Evolutionary conservation across 2,113 vertebrate species (phyloP).

Genomic region (Amphiprion ocellaris): DNA sequence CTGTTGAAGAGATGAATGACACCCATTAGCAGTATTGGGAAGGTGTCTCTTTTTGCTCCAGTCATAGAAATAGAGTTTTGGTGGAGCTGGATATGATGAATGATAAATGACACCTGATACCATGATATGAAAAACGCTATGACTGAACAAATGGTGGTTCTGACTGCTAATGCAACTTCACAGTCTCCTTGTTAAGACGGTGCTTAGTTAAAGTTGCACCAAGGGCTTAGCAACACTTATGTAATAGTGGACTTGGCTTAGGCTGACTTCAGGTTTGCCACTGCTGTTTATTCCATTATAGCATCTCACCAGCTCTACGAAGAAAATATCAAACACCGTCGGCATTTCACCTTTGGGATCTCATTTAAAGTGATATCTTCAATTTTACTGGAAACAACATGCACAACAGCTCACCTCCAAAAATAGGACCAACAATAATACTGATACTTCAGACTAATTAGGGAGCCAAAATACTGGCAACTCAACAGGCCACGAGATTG

Average conservation of each 20-base stretch:
- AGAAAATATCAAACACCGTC: not conserved
- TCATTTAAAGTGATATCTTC: not conserved
- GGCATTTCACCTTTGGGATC: not conserved
- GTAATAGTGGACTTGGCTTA: not conserved
- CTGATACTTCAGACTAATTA: constrained; percentile 2
- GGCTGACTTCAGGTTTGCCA: not conserved
- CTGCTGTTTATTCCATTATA: not conserved
- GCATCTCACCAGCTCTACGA: not conserved
- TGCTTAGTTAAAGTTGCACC: constrained; percentile 13
- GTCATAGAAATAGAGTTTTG: constrained; percentile 52
- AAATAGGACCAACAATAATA: not conserved
- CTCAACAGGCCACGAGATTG: not conserved
- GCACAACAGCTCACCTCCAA: not conserved
- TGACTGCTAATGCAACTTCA: constrained; percentile 13
- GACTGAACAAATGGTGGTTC: constrained; percentile 8
- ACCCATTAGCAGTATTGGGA: constrained; percentile 63
- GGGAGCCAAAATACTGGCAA: not conserved
- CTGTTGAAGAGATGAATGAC: constrained; percentile 65
- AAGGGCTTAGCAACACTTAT: not conserved
- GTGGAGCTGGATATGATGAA: constrained; percentile 46
- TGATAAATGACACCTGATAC: constrained; percentile 27
- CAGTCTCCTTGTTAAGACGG: not conserved
- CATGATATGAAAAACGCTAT: not conserved
- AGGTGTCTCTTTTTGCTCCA: constrained; percentile 48
- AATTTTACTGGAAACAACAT: not conserved